Base-by-base conservation (phyloP, 2,113 vertebrate genomes). In the Ptilonorhynchus violaceus region DNA sequence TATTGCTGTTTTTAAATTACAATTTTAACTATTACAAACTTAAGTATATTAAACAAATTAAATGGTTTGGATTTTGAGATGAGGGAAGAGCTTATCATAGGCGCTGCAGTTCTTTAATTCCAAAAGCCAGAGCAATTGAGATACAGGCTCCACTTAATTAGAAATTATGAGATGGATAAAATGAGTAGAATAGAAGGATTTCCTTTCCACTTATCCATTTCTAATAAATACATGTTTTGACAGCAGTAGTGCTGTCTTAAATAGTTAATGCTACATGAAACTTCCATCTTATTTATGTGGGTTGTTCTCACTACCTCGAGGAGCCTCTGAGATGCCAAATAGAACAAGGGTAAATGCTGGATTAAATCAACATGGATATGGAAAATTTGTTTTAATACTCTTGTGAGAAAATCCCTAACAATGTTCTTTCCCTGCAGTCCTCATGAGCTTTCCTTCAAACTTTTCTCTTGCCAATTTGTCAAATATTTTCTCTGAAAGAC, bases 211-310 rank as follows among this genome's bases (percentile, higher is more conserved):
- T 95, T 84, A 81, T 8, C 56, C n/a, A 44, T 84, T 89, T 81
- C 60, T 87, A 92, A 95, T 89, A 92, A 92, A 92, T 92, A 70
- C 15, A 22, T 79, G 15, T 92, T 94, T 95, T 92, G 80, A 88
- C 73, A 87, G 84, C 56, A 96, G 24, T 91, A 87, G 85, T 74
- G 27, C 69, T 75, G 25, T 59, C 53, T 85, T 92, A 85, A 95
- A 95, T 63, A 76, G 82, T 85, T 94, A 80, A 93, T 81, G 33
- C 70, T 84, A 77, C 64, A 86, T 63, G 46, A 86, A 95, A 91
- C 7, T 91, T 95, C 50, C 59, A 74, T 93, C 58, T 77, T 84
- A 74, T 86, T 92, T 88, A 25, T 77, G 42, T 77, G 50, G 27
- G 23, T 33, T 85, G 14, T 72, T 87, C 33, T 50, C 15, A 42